Evolutionary conservation across 2,113 vertebrate genomes (phyloP).

Genomic region (Callaeas wilsoni): DNA sequence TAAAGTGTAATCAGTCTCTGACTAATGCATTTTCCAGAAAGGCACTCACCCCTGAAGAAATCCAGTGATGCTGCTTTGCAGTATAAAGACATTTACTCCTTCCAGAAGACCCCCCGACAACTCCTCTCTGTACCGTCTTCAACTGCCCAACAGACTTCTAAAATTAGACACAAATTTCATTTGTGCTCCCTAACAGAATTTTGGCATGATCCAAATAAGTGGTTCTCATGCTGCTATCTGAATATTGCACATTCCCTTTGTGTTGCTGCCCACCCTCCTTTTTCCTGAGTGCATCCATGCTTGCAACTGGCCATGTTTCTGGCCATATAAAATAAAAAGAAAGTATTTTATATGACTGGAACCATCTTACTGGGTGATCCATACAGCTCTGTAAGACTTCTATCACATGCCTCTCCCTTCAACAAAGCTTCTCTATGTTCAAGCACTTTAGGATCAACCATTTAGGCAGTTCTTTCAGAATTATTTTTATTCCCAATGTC

Average conservation of each 20-base stretch:
- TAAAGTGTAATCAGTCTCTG: neutral
- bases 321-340: neutral
- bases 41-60: neutral
- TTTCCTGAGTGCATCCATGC: neutral
- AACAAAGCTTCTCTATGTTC: neutral
- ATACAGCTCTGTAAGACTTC: neutral
- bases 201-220: conserved; percentile 72
- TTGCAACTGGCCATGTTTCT: neutral
- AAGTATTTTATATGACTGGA: neutral
- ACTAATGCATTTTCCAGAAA: neutral
- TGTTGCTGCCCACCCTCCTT: neutral
- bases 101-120: neutral
- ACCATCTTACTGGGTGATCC: neutral
- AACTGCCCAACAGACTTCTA: neutral
- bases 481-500: neutral
- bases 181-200: conserved; percentile 74
- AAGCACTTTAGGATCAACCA: neutral
- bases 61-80: neutral
- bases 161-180: conserved; percentile 71
- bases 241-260: neutral
- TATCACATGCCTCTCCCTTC: neutral
- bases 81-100: neutral
- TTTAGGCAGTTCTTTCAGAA: neutral
- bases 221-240: conserved; percentile 59
- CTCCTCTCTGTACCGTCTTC: neutral